These are phyloP conservation scores for Callospermophilus lateralis DNA, from an alignment of 2,113 vertebrate species.

Conservation along the genomic window DNA sequence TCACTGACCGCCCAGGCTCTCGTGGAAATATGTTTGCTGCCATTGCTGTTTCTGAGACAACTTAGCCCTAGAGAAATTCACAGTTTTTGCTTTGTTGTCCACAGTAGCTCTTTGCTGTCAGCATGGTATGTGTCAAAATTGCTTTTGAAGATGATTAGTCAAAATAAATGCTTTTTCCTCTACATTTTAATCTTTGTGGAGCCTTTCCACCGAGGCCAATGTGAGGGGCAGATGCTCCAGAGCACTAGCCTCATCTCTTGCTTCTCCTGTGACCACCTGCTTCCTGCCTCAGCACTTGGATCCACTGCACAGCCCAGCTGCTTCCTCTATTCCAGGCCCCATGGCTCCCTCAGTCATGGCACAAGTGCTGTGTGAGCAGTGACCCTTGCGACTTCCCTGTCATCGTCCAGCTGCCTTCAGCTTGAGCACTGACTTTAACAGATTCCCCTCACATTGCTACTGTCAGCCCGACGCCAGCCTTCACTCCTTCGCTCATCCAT, in stretches of 20 bases:
- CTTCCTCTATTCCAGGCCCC: constrained; percentile 26
- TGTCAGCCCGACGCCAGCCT: constrained; percentile 38
- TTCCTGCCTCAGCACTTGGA: constrained; percentile 79
- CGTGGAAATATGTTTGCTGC: neutral
- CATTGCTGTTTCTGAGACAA: constrained; percentile 3
- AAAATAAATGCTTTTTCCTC: constrained; percentile 66
- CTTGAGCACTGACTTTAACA: constrained; percentile 60
- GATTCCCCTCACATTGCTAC: constrained; percentile 68
- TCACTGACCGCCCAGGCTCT: neutral
- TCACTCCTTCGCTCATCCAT: neutral
- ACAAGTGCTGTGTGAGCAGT: constrained; percentile 77
- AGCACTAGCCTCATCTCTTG: neutral
- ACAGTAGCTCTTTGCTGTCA: neutral
- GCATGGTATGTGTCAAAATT: constrained; percentile 59
- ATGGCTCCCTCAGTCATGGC: constrained; percentile 30
- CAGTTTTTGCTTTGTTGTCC: constrained; percentile 26
- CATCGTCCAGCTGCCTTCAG: constrained; percentile 79
- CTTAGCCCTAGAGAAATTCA: constrained; percentile 37
- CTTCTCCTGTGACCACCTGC: constrained; percentile 73
- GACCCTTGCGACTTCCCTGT: constrained; percentile 76
- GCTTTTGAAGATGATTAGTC: constrained; percentile 71
- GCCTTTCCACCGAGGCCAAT: neutral
- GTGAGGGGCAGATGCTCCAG: constrained; percentile 59
- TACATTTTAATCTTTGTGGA: constrained; percentile 33
- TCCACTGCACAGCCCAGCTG: constrained; percentile 72